Evolutionary conservation across 2,113 vertebrate species (phyloP), one percentile per base, ranked within the genome.

Genomic region (Channa maculata): DNA sequence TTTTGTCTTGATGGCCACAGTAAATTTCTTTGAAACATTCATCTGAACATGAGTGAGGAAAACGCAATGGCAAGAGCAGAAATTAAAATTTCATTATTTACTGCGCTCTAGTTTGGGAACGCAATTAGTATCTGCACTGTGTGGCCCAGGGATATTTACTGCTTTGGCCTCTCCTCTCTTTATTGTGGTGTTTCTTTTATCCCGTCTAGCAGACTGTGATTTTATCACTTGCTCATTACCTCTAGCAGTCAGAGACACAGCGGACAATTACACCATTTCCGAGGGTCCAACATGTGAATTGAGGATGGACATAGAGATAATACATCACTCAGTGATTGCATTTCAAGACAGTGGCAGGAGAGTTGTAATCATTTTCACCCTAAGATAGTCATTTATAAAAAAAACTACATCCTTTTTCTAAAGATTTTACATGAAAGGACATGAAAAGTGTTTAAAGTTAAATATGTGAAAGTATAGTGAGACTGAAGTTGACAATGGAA

Each of bases 81-180:
- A 94, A 94, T 94, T 97, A 97, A 96, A 98, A 96, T 98, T 96
- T 96, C 93, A 97, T 98, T 97, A 97, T 98, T 98, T 94, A 96
- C 96, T 94, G 86, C 94, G 89, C 92, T 94, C 80, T 85, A 93
- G 93, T 93, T 94, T 89, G 90, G 85, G 92, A 94, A 93, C 91
- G 94, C 96, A 98, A 97, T 98, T 98, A 98, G 96, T 94, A 96
- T 96, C 94, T 96, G 80, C 85, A 85, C 86, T 89, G 95, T 94
- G 94, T 95, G 93, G 96, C 93, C 90, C 86, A 90, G 80, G 82
- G 92, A 91, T 94, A 94, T 94, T 94, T 95, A 83, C 87, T 82
- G 86, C 88, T 84, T 49, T 74, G 65, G 86, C 81, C 86, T 91
- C 83, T 78, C 62, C 65, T 76, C 71, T 53, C 64, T 90, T 90